phyloP scores from a whole-genome alignment of 2,113 vertebrate genomes.

The Nannospalax galili region DNA sequence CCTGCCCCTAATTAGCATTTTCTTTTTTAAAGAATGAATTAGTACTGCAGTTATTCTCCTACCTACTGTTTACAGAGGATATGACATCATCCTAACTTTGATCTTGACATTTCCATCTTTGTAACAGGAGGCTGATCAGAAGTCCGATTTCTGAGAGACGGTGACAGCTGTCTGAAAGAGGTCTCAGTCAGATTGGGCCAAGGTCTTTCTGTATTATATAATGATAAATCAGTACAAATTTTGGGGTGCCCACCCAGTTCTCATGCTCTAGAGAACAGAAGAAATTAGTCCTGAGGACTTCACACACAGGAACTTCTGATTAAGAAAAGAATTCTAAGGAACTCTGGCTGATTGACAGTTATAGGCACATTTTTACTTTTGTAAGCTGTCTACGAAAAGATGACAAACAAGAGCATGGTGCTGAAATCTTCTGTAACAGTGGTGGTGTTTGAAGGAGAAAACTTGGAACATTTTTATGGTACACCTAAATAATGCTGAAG shows the following conservation, averaged over 20 bases:
- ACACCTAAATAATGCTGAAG: neutral
- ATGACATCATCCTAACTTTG: neutral
- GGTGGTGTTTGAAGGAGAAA: neutral
- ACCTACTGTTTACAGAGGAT: neutral
- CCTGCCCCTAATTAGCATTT: no score
- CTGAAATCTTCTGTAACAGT: neutral
- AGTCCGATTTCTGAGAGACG: neutral
- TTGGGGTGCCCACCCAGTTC: neutral
- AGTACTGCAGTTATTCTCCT: neutral
- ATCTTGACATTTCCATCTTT: neutral
- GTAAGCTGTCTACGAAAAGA: slow-evolving; percentile 9
- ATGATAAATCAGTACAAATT: neutral
- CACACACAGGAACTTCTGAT: neutral
- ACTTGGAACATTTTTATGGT: neutral
- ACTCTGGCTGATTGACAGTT: neutral
- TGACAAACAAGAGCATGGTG: neutral
- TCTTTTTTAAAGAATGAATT: neutral
- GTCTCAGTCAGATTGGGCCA: neutral
- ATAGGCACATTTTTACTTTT: slow-evolving; percentile 20
- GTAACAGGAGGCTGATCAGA: neutral
- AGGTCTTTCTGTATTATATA: neutral
- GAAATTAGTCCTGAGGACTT: neutral
- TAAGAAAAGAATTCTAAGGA: neutral
- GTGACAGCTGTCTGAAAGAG: neutral
- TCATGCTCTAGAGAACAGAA: neutral